A percentile compares a stretch with the other conserved stretches of the same genome.
phyloP scores from a whole-genome alignment of 2,888 invertebrate species.

The Watsonalla cultraria region DNA sequence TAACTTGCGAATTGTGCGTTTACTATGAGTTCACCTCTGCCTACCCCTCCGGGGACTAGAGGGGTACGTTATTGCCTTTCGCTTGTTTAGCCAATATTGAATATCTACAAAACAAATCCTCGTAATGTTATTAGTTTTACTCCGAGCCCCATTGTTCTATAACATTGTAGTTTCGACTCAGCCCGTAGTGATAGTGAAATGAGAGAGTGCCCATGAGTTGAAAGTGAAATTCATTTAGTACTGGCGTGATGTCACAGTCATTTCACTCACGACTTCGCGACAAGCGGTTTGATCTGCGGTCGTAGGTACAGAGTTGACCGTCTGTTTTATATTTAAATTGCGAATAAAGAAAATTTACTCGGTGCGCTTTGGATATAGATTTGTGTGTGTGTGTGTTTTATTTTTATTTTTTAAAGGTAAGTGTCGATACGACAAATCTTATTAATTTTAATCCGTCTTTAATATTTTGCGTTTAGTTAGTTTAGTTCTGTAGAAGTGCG shows the following conservation, averaged over 20 bases:
- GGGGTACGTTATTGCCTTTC: no score
- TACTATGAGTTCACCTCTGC: no score
- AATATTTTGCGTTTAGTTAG: no score
- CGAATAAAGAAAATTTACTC: no score
- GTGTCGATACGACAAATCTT: neutral
- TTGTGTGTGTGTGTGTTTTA: no score
- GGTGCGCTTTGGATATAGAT: no score
- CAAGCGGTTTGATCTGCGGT: neutral
- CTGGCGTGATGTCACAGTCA: slow-evolving; percentile 53
- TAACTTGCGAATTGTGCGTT: no score
- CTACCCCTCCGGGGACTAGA: no score
- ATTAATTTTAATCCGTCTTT: neutral
- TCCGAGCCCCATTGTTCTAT: neutral
- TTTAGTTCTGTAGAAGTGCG: no score
- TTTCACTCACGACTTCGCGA: slow-evolving; percentile 28
- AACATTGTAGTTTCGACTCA: slow-evolving; percentile 4
- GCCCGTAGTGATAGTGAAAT: slow-evolving; percentile 52
- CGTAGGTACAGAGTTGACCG: neutral
- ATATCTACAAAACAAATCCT: no score
- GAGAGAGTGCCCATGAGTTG: slow-evolving; percentile 42
- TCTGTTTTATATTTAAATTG: neutral
- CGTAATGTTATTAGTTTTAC: neutral
- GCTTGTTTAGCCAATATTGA: no score
- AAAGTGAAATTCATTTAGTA: slow-evolving; percentile 59
- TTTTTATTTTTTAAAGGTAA: no score